Evolutionary conservation across 2,888 invertebrate species (phyloP).

Genomic region (Drosophila nr. fundita): DNA sequence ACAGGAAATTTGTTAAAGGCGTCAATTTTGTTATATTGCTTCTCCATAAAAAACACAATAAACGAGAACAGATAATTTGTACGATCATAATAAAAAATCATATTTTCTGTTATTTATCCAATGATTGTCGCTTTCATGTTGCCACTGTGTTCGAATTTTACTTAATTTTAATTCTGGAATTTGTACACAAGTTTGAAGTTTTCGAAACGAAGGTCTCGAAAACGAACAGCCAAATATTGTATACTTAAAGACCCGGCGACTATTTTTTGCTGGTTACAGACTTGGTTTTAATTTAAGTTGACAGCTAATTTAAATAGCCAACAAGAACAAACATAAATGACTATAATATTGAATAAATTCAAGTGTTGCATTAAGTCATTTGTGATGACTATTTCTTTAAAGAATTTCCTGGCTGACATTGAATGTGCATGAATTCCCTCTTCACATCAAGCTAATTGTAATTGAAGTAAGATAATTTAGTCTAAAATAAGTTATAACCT

Average conservation of each 20-base stretch:
- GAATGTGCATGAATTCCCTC: neutral
- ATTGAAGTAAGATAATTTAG: neutral
- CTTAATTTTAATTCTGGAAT: neutral
- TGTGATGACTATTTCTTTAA: neutral
- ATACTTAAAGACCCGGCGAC: neutral
- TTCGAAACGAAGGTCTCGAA: neutral
- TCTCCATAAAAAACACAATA: neutral
- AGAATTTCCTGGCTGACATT: neutral
- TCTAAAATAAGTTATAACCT: neutral
- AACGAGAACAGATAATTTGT: neutral
- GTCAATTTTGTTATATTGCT: neutral
- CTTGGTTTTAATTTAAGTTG: neutral
- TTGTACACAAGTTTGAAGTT: neutral
- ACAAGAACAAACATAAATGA: neutral
- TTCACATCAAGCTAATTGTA: neutral
- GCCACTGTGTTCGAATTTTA: conserved; percentile 3
- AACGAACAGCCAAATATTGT: neutral
- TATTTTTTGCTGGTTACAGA: neutral
- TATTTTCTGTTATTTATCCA: neutral
- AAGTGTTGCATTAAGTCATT: neutral
- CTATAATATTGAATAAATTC: neutral
- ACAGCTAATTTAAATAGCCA: neutral
- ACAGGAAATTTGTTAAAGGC: neutral
- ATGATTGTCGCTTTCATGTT: neutral
- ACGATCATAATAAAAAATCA: neutral